These are phyloP conservation scores for Acanthosepion lycidas DNA, from an alignment of 2,888 invertebrate species.

Conservation along the genomic window DNA sequence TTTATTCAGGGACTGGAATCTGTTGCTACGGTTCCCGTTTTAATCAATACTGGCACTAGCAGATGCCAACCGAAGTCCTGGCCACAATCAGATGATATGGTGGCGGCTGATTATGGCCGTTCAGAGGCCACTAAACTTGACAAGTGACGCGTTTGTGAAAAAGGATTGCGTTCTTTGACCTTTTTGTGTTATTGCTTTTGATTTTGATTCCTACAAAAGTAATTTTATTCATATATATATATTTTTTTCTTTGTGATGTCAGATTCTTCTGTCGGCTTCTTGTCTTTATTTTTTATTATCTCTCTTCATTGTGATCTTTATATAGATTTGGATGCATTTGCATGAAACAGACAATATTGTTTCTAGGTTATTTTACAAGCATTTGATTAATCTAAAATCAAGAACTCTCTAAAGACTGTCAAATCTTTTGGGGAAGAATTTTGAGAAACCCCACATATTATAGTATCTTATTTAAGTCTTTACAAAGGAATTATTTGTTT, in stretches of 20 bases:
- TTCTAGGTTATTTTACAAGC: neutral
- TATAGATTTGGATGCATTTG: neutral
- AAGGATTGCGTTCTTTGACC: neutral
- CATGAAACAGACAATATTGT: neutral
- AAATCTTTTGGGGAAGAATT: neutral
- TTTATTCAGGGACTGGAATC: neutral
- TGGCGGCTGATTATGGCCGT: neutral
- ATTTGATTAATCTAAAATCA: neutral
- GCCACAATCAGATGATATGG: neutral
- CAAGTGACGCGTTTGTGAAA: neutral
- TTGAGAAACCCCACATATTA: neutral
- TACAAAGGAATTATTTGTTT: too few relatives aligned
- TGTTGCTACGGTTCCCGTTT: slow-evolving; percentile 14
- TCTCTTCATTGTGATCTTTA: neutral
- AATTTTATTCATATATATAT: neutral
- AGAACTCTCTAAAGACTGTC: neutral
- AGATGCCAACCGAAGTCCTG: slow-evolving; percentile 33
- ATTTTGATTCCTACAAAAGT: neutral
- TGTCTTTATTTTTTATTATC: neutral
- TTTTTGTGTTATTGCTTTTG: neutral
- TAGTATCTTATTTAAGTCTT: too few relatives aligned
- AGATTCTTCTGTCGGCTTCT: neutral
- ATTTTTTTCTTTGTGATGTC: neutral
- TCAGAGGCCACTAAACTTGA: neutral
- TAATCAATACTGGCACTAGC: neutral